These are phyloP conservation scores for Hypotaenidia philippensis DNA, from an alignment of 2,797 vertebrate genomes.

Conservation along the genomic window DNA sequence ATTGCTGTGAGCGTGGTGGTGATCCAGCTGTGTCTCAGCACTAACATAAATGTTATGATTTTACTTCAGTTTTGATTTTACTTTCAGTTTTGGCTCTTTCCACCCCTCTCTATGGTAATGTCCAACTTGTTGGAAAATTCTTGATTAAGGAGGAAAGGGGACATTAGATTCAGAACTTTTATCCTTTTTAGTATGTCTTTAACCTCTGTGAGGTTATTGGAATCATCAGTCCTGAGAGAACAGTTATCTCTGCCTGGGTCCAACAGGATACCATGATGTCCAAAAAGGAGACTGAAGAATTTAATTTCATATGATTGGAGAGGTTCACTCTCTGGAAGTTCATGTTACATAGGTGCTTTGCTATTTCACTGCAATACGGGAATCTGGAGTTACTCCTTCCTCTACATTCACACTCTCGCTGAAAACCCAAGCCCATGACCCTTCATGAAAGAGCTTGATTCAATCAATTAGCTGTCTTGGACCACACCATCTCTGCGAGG, in stretches of 20 bases:
- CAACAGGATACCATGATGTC: background rate
- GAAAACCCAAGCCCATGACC: background rate
- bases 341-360: background rate
- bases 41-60: background rate
- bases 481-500: background rate
- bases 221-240: background rate
- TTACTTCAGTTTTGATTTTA: background rate
- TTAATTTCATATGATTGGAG: background rate
- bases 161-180: rapidly evolving
- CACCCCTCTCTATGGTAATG: rapidly evolving
- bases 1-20: background rate
- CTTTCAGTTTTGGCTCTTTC: background rate
- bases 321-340: background rate
- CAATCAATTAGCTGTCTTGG: rapidly evolving
- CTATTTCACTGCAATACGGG: background rate
- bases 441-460: background rate
- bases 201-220: background rate
- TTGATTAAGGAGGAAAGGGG: background rate
- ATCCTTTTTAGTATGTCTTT: background rate
- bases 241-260: background rate
- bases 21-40: background rate
- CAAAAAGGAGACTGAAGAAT: background rate
- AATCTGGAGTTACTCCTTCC: background rate
- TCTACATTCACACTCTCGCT: rapidly evolving
- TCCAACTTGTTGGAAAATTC: background rate